Evolutionary conservation across 2,113 vertebrate species (phyloP), one percentile per base, ranked within the genome.

Genomic region (Myotis lucifugus): DNA sequence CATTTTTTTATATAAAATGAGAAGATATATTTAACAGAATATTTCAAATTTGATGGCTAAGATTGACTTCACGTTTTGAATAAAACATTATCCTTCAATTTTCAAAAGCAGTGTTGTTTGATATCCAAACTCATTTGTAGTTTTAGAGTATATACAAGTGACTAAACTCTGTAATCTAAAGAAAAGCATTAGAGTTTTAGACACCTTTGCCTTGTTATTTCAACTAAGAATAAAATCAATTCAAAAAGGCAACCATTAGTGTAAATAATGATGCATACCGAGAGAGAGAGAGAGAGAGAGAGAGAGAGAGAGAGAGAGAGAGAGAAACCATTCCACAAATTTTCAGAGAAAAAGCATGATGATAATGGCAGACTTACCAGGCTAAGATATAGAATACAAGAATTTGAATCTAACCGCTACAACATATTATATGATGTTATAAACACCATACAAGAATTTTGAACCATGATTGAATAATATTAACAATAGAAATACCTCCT

Each of bases 1-100:
- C 15, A 52, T 50, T 56, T 85, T 59, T 56, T 34, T 64, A 11
- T 21, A 9, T 78, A 37, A 76, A 91, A 74, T 70, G 25, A 61
- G 78, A 59, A 48, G n/a, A 89, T 73, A 77, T 76, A 96, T 72
- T 73, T 21, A 91, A 23, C 29, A 73, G 6, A n/a, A 88, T 61
- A 91, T 84, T 94, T 27, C 74, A 91, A 48, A 23, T 93, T 59
- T 93, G 74, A 29, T 79, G 78, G 13, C 11, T 83, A 72, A 78
- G 32, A 54, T 6, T 92, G 32, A 81, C 17, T 79, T 12, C 2
- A 70, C 8, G 18, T 83, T 87, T 76, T 29, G 9, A 48, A 15
- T 90, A n/a, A 56, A 77, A 27, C 0, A 9, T 73, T 83, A 50
- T 9, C 12, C 67, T n/a, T 54, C 67, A 59, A 4, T 64, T 77